Evolutionary conservation across 64 coral and sea anemone genomes (phyloP).

Genomic region (Trachythela sp.): DNA sequence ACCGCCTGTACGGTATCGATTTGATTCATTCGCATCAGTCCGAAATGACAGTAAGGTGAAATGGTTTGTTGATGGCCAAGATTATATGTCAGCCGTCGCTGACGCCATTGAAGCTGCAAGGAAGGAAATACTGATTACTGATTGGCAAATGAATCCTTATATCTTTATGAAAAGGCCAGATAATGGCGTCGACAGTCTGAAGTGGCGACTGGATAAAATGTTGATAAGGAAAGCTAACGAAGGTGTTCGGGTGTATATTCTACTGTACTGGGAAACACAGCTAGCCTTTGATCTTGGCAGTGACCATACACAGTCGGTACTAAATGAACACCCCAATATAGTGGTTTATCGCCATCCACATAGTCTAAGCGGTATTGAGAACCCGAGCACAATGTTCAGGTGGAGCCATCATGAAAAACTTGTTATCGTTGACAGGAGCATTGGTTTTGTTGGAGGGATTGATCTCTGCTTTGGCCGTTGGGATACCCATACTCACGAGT

Average conservation of each 20-base stretch:
- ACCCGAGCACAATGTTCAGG: background rate
- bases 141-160: constrained; percentile 50
- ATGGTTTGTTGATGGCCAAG: constrained; percentile 48
- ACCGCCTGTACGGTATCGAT: too few relatives aligned
- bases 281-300: constrained; percentile 29
- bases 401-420: constrained; percentile 49
- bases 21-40: constrained; percentile 38
- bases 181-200: constrained; percentile 1
- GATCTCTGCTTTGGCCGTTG: constrained; percentile 43
- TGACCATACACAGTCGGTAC: constrained; percentile 9
- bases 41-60: constrained; percentile 20
- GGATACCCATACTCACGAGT: constrained; percentile 33
- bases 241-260: constrained; percentile 41
- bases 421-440: constrained; percentile 40
- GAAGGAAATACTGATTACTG: constrained; percentile 42
- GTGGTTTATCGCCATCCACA: too few relatives aligned
- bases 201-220: constrained; percentile 16
- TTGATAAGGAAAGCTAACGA: constrained; percentile 45
- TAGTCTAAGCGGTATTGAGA: too few relatives aligned
- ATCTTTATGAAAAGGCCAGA: constrained; percentile 52
- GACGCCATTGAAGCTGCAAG: constrained; percentile 36
- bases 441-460: constrained; percentile 50
- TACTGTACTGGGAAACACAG: constrained; percentile 55
- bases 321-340: constrained; percentile 31
- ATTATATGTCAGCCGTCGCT: constrained; percentile 45